phyloP scores from a whole-genome alignment of 2,888 invertebrate genomes.

The Acanthosepion pharaonis region DNA sequence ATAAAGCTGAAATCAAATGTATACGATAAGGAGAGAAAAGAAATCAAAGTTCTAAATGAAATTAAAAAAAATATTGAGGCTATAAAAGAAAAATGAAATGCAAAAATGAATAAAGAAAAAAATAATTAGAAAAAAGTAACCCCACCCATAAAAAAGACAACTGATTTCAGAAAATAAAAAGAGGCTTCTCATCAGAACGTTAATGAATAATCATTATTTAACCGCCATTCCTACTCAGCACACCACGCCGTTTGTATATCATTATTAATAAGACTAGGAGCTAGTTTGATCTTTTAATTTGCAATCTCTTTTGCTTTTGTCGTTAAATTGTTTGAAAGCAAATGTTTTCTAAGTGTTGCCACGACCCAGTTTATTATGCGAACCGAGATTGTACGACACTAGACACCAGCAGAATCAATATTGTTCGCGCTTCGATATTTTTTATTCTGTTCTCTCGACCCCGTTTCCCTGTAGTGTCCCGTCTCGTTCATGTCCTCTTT shows the following conservation, averaged over 20 bases:
- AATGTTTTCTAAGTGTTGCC: constrained; percentile 22
- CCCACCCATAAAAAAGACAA: not conserved
- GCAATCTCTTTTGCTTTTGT: constrained; percentile 18
- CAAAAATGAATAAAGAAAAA: not conserved
- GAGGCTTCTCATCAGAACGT: not conserved
- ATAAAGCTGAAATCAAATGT: too few species aligned
- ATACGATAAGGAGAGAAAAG: too few species aligned
- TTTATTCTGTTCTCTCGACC: not conserved
- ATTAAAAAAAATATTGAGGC: too few species aligned
- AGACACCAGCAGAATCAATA: not conserved
- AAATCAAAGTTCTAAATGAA: too few species aligned
- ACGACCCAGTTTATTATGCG: not conserved
- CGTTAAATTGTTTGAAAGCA: constrained; percentile 18
- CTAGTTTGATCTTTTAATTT: not conserved
- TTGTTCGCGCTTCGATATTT: not conserved
- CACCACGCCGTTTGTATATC: not conserved
- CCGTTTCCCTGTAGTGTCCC: not conserved
- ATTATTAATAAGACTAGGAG: constrained; percentile 23
- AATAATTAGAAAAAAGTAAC: not conserved
- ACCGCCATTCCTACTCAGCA: not conserved
- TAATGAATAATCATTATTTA: not conserved
- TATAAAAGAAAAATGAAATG: not conserved
- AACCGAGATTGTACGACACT: not conserved
- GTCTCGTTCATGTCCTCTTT: too few species aligned
- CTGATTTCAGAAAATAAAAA: not conserved